A percentile compares a stretch with the other conserved stretches of the same genome.
Evolutionary conservation across 2,113 vertebrate species (phyloP).

Genomic region (Chaetorhynchus papuensis): DNA sequence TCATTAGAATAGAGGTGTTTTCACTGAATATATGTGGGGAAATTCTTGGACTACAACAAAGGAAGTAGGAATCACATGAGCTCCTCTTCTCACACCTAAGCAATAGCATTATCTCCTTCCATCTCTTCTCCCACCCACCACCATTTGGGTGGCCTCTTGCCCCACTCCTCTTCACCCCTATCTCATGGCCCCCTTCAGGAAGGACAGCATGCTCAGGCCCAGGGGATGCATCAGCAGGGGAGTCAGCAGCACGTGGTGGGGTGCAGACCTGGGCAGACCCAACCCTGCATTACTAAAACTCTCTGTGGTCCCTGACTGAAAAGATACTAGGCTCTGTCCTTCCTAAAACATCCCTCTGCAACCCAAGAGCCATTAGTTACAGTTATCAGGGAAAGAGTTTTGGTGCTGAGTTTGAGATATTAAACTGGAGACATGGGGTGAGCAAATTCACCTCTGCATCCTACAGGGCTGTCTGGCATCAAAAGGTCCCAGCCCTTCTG

Average conservation of each 20-base stretch:
- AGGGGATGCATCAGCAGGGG: accelerated
- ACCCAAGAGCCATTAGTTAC: conserved; percentile 5
- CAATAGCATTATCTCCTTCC: background rate
- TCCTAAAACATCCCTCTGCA: background rate
- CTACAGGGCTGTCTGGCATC: background rate
- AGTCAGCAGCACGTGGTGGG: background rate
- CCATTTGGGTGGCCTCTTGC: background rate
- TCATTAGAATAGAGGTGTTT: background rate
- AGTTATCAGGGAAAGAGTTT: background rate
- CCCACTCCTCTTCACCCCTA: background rate
- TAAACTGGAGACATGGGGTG: background rate
- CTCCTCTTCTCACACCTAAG: background rate
- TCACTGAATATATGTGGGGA: background rate
- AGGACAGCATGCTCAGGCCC: background rate
- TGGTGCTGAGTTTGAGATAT: conserved; percentile 19
- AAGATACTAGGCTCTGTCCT: background rate
- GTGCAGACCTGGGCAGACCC: background rate
- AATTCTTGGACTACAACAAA: background rate
- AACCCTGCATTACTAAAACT: background rate
- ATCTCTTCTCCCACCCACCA: background rate
- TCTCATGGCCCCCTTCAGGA: background rate
- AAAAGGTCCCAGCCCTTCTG: background rate
- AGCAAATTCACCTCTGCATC: background rate
- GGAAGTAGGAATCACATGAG: background rate
- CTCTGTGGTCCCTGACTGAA: background rate